Conservation (phyloP, 2,888 invertebrate species). For the Polyommatus iphigenia region DNA sequence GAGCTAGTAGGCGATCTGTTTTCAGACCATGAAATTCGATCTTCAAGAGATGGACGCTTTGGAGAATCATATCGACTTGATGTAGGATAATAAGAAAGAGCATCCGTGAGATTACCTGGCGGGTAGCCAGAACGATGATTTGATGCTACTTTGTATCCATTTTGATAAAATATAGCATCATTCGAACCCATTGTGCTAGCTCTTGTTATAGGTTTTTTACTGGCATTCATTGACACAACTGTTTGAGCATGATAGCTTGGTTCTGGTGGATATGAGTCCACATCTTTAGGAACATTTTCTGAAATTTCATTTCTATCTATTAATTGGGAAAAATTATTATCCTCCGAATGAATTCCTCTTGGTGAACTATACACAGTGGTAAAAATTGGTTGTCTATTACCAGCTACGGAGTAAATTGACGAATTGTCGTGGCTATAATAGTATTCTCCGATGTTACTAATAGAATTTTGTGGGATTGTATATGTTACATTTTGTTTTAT, state of each 20-base stretch:
- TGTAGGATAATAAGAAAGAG: slow-evolving; percentile 90
- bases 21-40: slow-evolving; percentile 81
- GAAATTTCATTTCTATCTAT: slow-evolving; percentile 81
- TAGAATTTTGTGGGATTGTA: slow-evolving; percentile 56
- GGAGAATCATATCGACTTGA: slow-evolving; percentile 82
- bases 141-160: slow-evolving; percentile 82
- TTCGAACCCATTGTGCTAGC: slow-evolving; percentile 78
- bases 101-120: slow-evolving; percentile 87
- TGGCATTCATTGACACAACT: slow-evolving; percentile 67
- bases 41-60: slow-evolving; percentile 80
- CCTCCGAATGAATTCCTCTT: slow-evolving; percentile 82
- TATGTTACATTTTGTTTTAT: slow-evolving; percentile 58
- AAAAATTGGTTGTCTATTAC: slow-evolving; percentile 85
- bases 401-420: slow-evolving; percentile 88
- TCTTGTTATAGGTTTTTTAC: slow-evolving; percentile 77
- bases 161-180: slow-evolving; percentile 79
- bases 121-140: slow-evolving; percentile 85
- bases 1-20: slow-evolving; percentile 83
- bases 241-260: slow-evolving; percentile 81
- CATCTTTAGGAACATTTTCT: slow-evolving; percentile 58
- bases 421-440: slow-evolving; percentile 79
- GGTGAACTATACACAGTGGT: slow-evolving; percentile 88
- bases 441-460: slow-evolving; percentile 66
- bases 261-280: slow-evolving; percentile 77
- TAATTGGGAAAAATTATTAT: slow-evolving; percentile 84